Base-by-base conservation (phyloP, 2,888 invertebrate species). In the Morinoia aosen region DNA sequence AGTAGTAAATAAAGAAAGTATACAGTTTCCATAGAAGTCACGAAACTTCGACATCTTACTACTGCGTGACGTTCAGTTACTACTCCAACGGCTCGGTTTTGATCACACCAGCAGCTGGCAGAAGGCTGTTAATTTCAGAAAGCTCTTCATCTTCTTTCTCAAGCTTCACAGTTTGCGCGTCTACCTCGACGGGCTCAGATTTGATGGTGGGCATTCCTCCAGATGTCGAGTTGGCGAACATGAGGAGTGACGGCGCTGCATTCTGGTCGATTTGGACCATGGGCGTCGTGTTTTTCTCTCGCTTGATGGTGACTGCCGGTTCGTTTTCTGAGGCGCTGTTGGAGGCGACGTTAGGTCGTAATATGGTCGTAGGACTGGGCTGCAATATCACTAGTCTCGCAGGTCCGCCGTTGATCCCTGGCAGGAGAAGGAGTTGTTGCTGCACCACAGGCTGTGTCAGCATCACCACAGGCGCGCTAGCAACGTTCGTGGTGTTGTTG, bases 371-470 rank as follows among this genome's bases (percentile, higher is more conserved):
- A 11, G 58, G 95, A 76, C 95, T 95, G 25, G 95, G n/a, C 64
- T 95, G 95, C 64, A 95, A 39, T 40, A 95, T n/a, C 5, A 95
- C 95, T 39, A 95, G 64, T 61, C 95, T 25, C n/a, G 95, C 95
- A 33, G 95, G 95, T 40, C 95, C 95, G 39, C 95, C 95, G 64
- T 95, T 95, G 48, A 95, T 61, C 8, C 95, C 95, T 14, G 95
- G 95, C 64, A 95, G 64, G 11, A 95, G 95, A n/a, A 95, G 64
- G 8, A 95, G 64, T 64, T 95, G 95, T 33, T 95, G 95, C 14
- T 48, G 94, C 39, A 58, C 58, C 39, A 58, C 94, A 11, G 95
- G 95, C 40, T 95, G 95, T 2, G 95, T 61, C 40, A 76, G 56
- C 64, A 95, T 48, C 39, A 95, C 95, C 58, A 95, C 39, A 16